phyloP scores from a whole-genome alignment of 2,888 invertebrate species.

The Trypoxylon attenuatum region DNA sequence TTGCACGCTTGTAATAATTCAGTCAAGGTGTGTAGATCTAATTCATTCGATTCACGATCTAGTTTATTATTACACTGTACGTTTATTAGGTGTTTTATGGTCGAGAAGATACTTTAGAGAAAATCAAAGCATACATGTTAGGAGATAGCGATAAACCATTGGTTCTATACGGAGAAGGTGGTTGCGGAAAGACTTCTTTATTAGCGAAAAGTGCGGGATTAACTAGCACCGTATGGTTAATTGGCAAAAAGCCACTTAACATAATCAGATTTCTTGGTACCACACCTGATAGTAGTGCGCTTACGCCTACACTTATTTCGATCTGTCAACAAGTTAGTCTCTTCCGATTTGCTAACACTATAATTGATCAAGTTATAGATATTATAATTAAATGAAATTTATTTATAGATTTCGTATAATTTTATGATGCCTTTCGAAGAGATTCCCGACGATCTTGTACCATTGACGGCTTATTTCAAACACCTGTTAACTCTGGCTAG shows the following conservation, averaged over 20 bases:
- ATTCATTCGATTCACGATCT: slow-evolving; percentile 13
- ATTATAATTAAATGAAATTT: too few species aligned
- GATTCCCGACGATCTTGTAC: slow-evolving; percentile 97
- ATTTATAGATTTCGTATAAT: slow-evolving; percentile 88
- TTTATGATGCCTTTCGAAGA: slow-evolving; percentile 93
- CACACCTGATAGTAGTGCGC: slow-evolving; percentile 96
- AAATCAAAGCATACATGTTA: slow-evolving; percentile 88
- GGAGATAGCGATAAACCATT: slow-evolving; percentile 91
- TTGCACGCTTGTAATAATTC: slow-evolving; percentile 96
- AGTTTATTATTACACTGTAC: neutral
- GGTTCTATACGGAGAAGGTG: slow-evolving; percentile 95
- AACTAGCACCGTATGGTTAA: slow-evolving; percentile 84
- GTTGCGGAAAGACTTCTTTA: slow-evolving; percentile 98
- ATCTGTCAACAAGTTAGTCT: slow-evolving; percentile 93
- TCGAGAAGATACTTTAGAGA: slow-evolving; percentile 88
- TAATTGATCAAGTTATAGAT: too few species aligned
- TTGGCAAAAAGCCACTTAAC: slow-evolving; percentile 86
- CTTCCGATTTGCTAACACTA: too few species aligned
- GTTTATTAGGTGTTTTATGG: slow-evolving; percentile 88
- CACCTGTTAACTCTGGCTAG: slow-evolving; percentile 90
- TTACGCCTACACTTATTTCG: slow-evolving; percentile 95
- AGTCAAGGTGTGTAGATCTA: slow-evolving; percentile 87
- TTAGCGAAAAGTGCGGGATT: slow-evolving; percentile 93
- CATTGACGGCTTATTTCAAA: slow-evolving; percentile 96
- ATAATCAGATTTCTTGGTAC: slow-evolving; percentile 96